phyloP scores from a whole-genome alignment of 2,797 vertebrate species.

The Chromis chromis region DNA sequence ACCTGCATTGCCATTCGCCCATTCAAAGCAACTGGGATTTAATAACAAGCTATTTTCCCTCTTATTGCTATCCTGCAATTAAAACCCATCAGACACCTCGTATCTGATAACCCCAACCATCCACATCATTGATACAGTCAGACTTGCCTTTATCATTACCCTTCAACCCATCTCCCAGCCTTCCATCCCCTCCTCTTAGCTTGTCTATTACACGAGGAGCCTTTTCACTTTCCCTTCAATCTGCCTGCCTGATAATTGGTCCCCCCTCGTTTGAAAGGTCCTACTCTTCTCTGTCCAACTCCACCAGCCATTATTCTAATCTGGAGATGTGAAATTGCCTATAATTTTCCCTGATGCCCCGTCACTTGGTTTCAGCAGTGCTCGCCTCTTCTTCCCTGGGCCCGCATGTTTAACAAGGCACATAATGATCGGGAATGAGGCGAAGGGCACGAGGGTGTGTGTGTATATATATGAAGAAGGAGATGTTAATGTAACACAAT shows the following conservation, averaged over 20 bases:
- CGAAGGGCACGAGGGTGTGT: slow-evolving; percentile 57
- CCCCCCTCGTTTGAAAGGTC: slow-evolving; percentile 79
- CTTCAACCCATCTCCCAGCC: slow-evolving; percentile 63
- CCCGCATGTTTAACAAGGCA: slow-evolving; percentile 78
- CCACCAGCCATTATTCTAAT: slow-evolving; percentile 87
- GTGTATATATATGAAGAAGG: slow-evolving; percentile 75
- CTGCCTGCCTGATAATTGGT: slow-evolving; percentile 81
- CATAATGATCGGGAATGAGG: slow-evolving; percentile 78
- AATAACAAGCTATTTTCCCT: slow-evolving; percentile 74
- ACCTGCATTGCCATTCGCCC: slow-evolving; percentile 66
- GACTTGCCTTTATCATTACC: slow-evolving; percentile 63
- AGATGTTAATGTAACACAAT: slow-evolving; percentile 71
- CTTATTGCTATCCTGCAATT: slow-evolving; percentile 80
- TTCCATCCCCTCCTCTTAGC: slow-evolving; percentile 59
- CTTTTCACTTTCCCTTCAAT: slow-evolving; percentile 80
- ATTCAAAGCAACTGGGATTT: slow-evolving; percentile 72
- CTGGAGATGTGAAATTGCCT: slow-evolving; percentile 89
- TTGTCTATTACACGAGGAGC: slow-evolving; percentile 70
- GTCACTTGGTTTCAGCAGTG: slow-evolving; percentile 80
- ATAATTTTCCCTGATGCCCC: slow-evolving; percentile 86
- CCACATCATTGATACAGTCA: slow-evolving; percentile 67
- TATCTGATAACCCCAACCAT: slow-evolving; percentile 67
- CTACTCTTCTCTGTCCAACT: slow-evolving; percentile 84
- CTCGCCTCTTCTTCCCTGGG: slow-evolving; percentile 77
- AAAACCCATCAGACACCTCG: slow-evolving; percentile 80